Conservation (phyloP, 2,113 vertebrate genomes). For the Pollachius pollachius region DNA sequence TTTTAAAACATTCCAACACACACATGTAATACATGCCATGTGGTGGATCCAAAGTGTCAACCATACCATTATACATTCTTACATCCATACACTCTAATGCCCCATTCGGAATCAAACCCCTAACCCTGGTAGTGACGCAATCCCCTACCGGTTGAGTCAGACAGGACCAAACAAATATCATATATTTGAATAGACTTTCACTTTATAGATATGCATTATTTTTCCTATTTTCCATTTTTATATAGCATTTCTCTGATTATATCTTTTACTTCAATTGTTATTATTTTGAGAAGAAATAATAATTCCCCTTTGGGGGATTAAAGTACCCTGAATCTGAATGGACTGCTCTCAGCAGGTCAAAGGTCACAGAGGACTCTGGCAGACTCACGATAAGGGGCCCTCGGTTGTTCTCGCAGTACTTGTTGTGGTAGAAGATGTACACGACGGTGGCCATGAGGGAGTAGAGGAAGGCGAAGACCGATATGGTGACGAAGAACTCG, state of each 20-base stretch:
- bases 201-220: no score
- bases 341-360: background rate
- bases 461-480: slow-evolving; percentile 95
- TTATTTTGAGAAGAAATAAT: background rate
- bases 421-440: slow-evolving; percentile 96
- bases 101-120: no score
- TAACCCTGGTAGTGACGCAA: no score
- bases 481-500: slow-evolving; percentile 96
- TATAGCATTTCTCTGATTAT: no score
- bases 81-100: no score
- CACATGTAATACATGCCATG: background rate
- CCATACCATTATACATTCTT: background rate
- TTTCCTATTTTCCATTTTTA: no score
- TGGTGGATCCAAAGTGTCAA: background rate
- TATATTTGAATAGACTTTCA: no score
- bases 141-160: no score
- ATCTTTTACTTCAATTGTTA: no score
- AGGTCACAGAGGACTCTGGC: background rate
- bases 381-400: slow-evolving; percentile 91
- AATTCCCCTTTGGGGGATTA: background rate
- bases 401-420: slow-evolving; percentile 91
- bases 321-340: background rate
- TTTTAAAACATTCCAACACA: background rate
- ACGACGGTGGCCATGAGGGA: slow-evolving; percentile 89
- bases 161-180: no score